A percentile compares a stretch with the other conserved stretches of the same genome.
Conservation (phyloP, 2,797 vertebrate genomes). For the Cyclopterus lumpus region DNA sequence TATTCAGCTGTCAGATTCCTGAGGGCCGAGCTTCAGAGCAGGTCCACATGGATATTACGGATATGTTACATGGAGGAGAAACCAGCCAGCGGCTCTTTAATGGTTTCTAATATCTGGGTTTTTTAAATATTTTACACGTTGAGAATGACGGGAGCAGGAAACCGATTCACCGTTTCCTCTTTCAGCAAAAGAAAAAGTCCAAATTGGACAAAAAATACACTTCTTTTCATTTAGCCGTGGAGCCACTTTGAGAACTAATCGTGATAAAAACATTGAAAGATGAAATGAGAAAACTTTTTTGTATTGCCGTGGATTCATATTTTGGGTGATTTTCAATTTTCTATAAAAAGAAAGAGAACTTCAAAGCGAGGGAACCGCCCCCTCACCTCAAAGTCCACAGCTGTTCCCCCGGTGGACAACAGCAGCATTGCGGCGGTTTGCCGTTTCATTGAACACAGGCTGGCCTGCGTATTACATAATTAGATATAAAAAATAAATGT, state of each 20-base stretch:
- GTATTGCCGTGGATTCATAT: neutral
- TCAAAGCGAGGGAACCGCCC: constrained; percentile 24
- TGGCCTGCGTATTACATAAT: constrained; percentile 66
- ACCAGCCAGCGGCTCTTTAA: neutral
- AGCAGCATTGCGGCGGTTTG: constrained; percentile 49
- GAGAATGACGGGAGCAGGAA: neutral
- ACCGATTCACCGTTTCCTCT: neutral
- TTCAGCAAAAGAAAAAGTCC: neutral
- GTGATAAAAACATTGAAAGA: constrained; percentile 7
- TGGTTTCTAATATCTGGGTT: neutral
- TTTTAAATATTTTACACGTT: neutral
- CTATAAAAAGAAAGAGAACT: constrained; percentile 31
- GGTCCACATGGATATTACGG: neutral
- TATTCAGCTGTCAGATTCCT: constrained; percentile 2
- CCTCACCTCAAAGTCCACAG: constrained; percentile 30
- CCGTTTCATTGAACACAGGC: constrained; percentile 42
- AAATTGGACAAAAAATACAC: neutral
- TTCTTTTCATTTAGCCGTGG: neutral
- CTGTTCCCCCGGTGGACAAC: constrained; percentile 29
- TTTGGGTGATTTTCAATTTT: constrained; percentile 29
- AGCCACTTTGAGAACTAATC: neutral
- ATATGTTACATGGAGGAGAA: neutral
- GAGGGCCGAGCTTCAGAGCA: neutral
- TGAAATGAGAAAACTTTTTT: neutral
- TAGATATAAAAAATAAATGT: constrained; percentile 73